phyloP scores from a whole-genome alignment of 2,888 invertebrate species.

The Nezara viridula region DNA sequence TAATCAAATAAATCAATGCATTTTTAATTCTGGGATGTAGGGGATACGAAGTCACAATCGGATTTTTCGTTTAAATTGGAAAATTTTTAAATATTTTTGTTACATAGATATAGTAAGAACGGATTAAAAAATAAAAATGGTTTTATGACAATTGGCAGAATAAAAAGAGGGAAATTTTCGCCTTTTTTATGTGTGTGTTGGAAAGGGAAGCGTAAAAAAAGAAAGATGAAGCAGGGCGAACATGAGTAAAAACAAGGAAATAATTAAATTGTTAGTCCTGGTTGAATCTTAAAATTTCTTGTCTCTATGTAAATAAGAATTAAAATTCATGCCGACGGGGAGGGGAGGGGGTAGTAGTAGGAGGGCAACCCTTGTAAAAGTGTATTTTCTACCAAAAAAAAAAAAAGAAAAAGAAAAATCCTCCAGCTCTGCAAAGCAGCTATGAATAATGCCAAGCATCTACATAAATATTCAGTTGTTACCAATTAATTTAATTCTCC shows the following conservation, averaged over 20 bases:
- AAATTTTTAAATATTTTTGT: too few relatives aligned
- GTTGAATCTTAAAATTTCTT: constrained; percentile 46
- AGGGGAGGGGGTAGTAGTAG: too few relatives aligned
- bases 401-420: too few relatives aligned
- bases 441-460: constrained; percentile 62
- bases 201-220: background rate
- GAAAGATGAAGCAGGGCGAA: background rate
- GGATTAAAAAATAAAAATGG: too few relatives aligned
- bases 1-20: too few relatives aligned
- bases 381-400: background rate
- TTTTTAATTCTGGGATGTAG: too few relatives aligned
- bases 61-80: too few relatives aligned
- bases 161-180: too few relatives aligned
- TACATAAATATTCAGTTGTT: constrained; percentile 62
- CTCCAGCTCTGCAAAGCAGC: background rate
- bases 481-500: constrained; percentile 58
- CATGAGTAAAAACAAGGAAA: constrained; percentile 36
- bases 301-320: constrained; percentile 61
- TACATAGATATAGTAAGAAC: too few relatives aligned
- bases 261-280: constrained; percentile 43
- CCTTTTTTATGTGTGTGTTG: background rate
- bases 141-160: too few relatives aligned
- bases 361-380: constrained; percentile 41
- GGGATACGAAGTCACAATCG: too few relatives aligned
- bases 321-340: constrained; percentile 62